phyloP scores from a whole-genome alignment of 2,888 invertebrate genomes.

The Emmelina monodactyla region DNA sequence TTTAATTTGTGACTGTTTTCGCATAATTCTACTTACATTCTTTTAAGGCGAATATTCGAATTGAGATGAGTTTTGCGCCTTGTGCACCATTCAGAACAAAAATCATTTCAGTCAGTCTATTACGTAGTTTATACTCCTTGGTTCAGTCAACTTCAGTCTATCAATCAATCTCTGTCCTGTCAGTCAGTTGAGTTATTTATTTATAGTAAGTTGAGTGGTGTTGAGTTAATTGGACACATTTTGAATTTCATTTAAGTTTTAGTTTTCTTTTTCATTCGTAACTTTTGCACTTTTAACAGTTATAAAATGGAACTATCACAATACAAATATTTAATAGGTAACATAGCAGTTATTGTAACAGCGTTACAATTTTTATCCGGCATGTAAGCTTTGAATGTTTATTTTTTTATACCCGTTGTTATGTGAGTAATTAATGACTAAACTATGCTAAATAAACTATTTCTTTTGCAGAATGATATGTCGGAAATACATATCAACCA shows the following conservation, averaged over 20 bases:
- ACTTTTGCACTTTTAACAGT: not conserved
- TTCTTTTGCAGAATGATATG: not conserved
- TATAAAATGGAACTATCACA: not conserved
- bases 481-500: constrained; percentile 44
- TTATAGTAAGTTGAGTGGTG: too few species aligned
- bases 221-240: too few species aligned
- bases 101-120: too few species aligned
- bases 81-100: too few species aligned
- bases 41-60: too few species aligned
- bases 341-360: constrained; percentile 75
- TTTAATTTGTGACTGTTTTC: too few species aligned
- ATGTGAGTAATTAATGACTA: not conserved
- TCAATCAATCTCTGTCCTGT: too few species aligned
- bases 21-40: too few species aligned
- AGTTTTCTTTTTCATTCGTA: not conserved
- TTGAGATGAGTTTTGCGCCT: too few species aligned
- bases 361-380: constrained; percentile 86
- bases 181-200: too few species aligned
- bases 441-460: not conserved
- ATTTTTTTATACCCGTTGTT: constrained; percentile 5
- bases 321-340: constrained; percentile 21
- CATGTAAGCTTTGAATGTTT: constrained; percentile 68
- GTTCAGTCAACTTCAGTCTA: too few species aligned
- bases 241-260: not conserved
- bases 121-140: too few species aligned